Percentiles rank a stretch among this genome's conserved stretches.
phyloP scores from a whole-genome alignment of 2,113 vertebrate species.

The Neogobius melanostomus region DNA sequence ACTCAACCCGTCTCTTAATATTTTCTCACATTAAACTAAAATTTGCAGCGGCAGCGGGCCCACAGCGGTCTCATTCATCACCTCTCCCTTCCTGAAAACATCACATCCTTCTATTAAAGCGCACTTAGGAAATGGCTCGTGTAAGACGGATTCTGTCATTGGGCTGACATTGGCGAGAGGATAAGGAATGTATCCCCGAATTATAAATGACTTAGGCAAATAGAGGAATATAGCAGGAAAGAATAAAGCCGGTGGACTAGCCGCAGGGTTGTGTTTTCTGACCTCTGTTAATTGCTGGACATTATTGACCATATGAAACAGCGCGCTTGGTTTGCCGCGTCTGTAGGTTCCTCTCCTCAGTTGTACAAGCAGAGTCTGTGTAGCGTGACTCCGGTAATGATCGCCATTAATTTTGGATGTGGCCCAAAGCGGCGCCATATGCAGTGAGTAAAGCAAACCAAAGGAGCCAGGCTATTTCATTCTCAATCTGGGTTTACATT shows the following conservation, averaged over 20 bases:
- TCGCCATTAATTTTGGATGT: slow-evolving; percentile 69
- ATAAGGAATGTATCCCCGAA: background rate
- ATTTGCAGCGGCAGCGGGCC: background rate
- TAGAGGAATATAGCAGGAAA: slow-evolving; percentile 6
- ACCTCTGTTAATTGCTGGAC: slow-evolving; percentile 51
- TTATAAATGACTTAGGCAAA: slow-evolving; percentile 9
- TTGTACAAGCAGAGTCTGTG: slow-evolving; percentile 42
- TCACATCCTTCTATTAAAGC: slow-evolving; percentile 7
- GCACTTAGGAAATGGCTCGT: slow-evolving; percentile 6
- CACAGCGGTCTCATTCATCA: background rate
- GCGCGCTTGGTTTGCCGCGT: slow-evolving; percentile 49
- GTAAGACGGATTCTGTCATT: slow-evolving; percentile 6
- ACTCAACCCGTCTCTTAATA: too few species aligned
- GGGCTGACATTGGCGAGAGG: background rate
- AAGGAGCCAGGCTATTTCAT: slow-evolving; percentile 48
- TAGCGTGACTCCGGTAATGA: slow-evolving; percentile 67
- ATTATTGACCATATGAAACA: slow-evolving; percentile 56
- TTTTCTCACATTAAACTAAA: background rate
- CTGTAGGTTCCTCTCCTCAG: slow-evolving; percentile 29
- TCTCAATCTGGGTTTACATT: slow-evolving; percentile 12
- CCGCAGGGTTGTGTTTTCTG: slow-evolving; percentile 35
- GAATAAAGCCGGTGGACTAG: background rate
- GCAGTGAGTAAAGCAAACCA: slow-evolving; percentile 31
- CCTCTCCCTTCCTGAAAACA: background rate
- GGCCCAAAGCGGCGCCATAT: slow-evolving; percentile 62